These are phyloP conservation scores for Procambarus virginalis DNA, from an alignment of 1,140 invertebrate species.

Conservation along the genomic window DNA sequence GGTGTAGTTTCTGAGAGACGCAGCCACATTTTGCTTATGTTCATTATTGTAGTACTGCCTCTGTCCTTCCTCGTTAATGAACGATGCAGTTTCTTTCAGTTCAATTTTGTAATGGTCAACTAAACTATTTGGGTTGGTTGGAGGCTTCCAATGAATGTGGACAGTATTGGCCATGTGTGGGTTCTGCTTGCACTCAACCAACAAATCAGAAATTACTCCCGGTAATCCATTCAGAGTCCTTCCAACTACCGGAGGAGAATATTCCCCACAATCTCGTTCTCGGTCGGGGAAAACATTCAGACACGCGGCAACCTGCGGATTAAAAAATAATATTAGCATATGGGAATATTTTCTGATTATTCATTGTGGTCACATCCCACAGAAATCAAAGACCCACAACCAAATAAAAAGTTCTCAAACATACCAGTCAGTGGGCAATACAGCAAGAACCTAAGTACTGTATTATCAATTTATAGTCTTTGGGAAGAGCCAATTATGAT, in stretches of 20 bases:
- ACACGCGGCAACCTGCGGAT: slow-evolving; percentile 79
- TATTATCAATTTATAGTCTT: too few species aligned
- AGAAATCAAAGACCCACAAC: too few species aligned
- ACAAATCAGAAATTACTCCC: slow-evolving; percentile 22
- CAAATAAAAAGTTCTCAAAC: too few species aligned
- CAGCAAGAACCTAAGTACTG: too few species aligned
- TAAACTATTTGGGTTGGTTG: slow-evolving; percentile 38
- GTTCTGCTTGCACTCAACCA: slow-evolving; percentile 42
- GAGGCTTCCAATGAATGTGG: slow-evolving; percentile 50
- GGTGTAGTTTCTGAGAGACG: slow-evolving; percentile 53
- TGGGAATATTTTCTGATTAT: too few species aligned
- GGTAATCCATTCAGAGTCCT: slow-evolving; percentile 48
- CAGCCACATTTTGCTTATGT: slow-evolving; percentile 51
- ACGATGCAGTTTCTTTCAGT: slow-evolving; percentile 50
- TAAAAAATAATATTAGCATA: slow-evolving; percentile 15
- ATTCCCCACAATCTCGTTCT: slow-evolving; percentile 43
- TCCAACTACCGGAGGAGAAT: slow-evolving; percentile 22
- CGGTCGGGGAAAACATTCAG: slow-evolving; percentile 41
- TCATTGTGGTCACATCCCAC: too few species aligned
- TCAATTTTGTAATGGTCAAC: slow-evolving; percentile 64
- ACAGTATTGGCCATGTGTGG: slow-evolving; percentile 47
- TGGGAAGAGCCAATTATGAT: too few species aligned
- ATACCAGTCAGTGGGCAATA: too few species aligned
- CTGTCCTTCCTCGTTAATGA: slow-evolving; percentile 58
- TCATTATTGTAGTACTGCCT: slow-evolving; percentile 50